Conservation (phyloP, 2,797 vertebrate species). For the Notamacropus eugenii region DNA sequence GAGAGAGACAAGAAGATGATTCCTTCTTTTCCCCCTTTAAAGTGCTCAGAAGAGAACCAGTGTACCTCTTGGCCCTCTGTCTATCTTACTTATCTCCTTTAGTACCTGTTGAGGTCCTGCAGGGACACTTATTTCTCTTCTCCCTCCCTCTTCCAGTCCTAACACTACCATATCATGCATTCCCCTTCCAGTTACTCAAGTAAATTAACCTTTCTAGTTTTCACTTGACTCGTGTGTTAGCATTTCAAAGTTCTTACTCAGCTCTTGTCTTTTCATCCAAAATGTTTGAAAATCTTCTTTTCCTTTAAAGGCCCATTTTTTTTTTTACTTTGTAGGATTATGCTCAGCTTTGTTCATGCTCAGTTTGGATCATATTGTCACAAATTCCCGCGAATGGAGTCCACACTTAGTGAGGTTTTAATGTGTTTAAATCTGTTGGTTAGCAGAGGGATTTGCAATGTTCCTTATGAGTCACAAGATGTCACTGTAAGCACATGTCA, state of each 20-base stretch:
- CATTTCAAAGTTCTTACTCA: not conserved
- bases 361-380: not conserved
- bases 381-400: not conserved
- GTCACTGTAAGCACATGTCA: slow-evolving; percentile 77
- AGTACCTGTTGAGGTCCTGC: not conserved
- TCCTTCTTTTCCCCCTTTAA: not conserved
- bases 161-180: not conserved
- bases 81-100: not conserved
- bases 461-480: slow-evolving; percentile 75
- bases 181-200: not conserved
- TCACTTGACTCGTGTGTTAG: not conserved
- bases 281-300: not conserved
- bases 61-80: not conserved
- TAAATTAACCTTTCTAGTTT: not conserved
- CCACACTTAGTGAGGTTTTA: slow-evolving; percentile 19
- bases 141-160: not conserved
- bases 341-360: not conserved
- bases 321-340: slow-evolving; percentile 27
- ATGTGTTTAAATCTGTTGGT: slow-evolving; percentile 13
- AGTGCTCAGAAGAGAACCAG: not conserved
- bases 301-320: not conserved
- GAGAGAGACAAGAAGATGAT: too few species aligned
- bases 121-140: not conserved
- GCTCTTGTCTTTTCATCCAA: not conserved
- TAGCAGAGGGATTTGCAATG: slow-evolving; percentile 68